Evolutionary conservation across 2,888 invertebrate genomes (phyloP).

Genomic region (Pinctada fucata): DNA sequence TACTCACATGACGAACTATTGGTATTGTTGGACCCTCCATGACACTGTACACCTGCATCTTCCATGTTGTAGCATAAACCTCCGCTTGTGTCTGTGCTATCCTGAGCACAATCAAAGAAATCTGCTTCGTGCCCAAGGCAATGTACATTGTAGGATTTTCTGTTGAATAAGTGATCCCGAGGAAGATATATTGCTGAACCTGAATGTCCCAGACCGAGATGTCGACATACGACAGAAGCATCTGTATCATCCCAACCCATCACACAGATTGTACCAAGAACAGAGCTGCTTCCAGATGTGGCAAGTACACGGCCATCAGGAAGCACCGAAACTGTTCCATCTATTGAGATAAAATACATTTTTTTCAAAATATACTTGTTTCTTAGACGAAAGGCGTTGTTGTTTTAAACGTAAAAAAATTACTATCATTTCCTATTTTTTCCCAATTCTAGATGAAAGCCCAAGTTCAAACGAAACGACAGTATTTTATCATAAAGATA

Average conservation of each 20-base stretch:
- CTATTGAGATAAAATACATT: too few species aligned
- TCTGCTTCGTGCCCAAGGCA: constrained; percentile 9
- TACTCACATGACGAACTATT: too few species aligned
- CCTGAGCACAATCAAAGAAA: background rate
- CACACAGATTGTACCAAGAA: constrained; percentile 22
- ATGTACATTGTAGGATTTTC: background rate
- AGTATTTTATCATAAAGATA: too few species aligned
- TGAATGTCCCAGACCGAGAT: constrained; percentile 15
- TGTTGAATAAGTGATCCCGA: constrained; percentile 1
- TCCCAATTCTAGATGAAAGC: too few species aligned
- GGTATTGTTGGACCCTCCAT: too few species aligned
- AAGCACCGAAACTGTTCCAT: too few species aligned
- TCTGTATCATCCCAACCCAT: constrained; percentile 19
- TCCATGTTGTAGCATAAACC: constrained; percentile 8
- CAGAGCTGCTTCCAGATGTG: background rate
- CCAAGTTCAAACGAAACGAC: too few species aligned
- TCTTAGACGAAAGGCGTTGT: too few species aligned
- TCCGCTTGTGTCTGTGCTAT: background rate
- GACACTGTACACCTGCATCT: constrained; percentile 22
- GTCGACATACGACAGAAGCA: constrained; percentile 24
- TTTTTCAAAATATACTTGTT: too few species aligned
- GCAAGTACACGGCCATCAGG: constrained; percentile 24
- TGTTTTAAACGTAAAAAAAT: too few species aligned
- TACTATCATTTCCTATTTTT: too few species aligned
- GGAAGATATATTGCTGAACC: constrained; percentile 21